A percentile compares a stretch with the other conserved stretches of the same genome.
phyloP scores from a whole-genome alignment of 2,797 vertebrate species.

The Sebastes trivittatus region DNA sequence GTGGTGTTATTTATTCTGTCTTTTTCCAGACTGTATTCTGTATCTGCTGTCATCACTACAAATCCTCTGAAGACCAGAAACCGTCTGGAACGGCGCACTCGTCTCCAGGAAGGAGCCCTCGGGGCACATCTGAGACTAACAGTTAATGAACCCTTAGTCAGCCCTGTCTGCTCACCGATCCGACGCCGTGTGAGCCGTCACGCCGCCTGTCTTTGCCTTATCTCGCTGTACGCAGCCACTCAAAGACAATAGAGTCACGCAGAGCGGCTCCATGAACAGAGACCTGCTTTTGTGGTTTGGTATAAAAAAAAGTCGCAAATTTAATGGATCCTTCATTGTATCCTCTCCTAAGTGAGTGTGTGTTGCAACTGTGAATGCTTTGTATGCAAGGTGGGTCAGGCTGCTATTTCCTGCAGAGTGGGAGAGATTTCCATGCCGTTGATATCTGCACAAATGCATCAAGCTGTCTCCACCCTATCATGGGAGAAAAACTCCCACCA shows the following conservation, averaged over 20 bases:
- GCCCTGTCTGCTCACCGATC: slow-evolving; percentile 49
- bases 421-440: slow-evolving; percentile 43
- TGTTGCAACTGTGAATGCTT: slow-evolving; percentile 2
- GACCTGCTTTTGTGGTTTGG: slow-evolving; percentile 10
- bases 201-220: slow-evolving; percentile 44
- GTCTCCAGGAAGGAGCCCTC: slow-evolving; percentile 34
- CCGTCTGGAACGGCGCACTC: background rate
- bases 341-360: background rate
- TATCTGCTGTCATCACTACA: slow-evolving; percentile 41
- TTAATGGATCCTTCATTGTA: background rate
- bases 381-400: slow-evolving; percentile 38
- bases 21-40: slow-evolving; percentile 13
- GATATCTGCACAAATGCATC: slow-evolving; percentile 45
- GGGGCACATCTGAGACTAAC: slow-evolving; percentile 33
- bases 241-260: slow-evolving; percentile 46
- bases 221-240: slow-evolving; percentile 34
- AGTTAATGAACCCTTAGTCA: slow-evolving; percentile 56
- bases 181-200: slow-evolving; percentile 15
- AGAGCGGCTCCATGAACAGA: slow-evolving; percentile 1
- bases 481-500: slow-evolving; percentile 71
- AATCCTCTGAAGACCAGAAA: slow-evolving; percentile 32
- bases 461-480: slow-evolving; percentile 67
- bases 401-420: slow-evolving; percentile 58
- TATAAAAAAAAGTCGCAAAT: slow-evolving; percentile 19
- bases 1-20: slow-evolving; percentile 5